Evolutionary conservation across 2,888 invertebrate species (phyloP), one percentile per base, ranked within the genome.

Genomic region (Acrocyrtus sp.): DNA sequence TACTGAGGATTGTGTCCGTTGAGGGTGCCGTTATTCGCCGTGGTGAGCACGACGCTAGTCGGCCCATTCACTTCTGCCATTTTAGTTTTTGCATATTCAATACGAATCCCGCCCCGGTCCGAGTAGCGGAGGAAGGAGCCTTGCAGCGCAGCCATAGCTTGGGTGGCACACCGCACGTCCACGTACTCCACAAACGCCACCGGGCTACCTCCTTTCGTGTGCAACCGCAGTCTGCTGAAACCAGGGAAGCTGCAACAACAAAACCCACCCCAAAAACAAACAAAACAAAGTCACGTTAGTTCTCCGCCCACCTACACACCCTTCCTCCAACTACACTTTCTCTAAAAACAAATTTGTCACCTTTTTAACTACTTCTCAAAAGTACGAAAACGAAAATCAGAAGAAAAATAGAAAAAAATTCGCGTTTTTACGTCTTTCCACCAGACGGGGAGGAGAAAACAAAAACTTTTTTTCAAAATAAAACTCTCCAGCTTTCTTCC

Each of bases 61-160:
- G 80, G 78, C 62, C 78, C 77, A 73, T 79, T 81, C 73, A 89
- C 89, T 87, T 92, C 93, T 85, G 95, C 94, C 96, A 98, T 96
- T 91, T 97, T 97, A 88, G 94, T 95, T 89, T 96, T 95, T 86
- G 98, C 98, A 89, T 93, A 98, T 89, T 98, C 98, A 87, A 98
- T 96, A 86, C 97, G 92, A 86, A 98, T 96, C 85, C 96, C 96
- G 83, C 96, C 96, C 86, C 97, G 93, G 85, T 95, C 95, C 82
- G 96, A 96, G 86, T 96, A 95, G 86, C 96, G 91, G 84, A 97
- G 91, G 87, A 94, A 92, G 86, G 95, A 94, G 85, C 98, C 98
- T 87, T 98, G 97, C 83, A 98, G 91, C 84, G 93, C 90, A 84
- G 91, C 90, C 92, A 97, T 91, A 83, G 96, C 97, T 84, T 93